These are phyloP conservation scores for Drusus annulatus DNA, from an alignment of 1,140 invertebrate genomes.

Conservation along the genomic window DNA sequence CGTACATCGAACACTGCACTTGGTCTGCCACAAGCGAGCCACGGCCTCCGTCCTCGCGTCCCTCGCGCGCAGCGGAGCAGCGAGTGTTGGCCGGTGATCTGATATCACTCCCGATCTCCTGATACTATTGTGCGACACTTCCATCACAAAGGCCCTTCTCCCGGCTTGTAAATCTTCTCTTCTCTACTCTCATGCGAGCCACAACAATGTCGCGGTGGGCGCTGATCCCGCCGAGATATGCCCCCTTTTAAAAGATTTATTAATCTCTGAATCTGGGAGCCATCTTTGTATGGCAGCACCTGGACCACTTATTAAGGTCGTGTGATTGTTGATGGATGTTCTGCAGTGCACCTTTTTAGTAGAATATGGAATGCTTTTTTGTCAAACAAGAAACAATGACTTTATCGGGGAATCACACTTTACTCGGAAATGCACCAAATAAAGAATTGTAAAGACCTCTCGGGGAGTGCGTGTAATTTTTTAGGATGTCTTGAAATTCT, in stretches of 20 bases:
- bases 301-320: conserved; percentile 33
- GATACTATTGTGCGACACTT: conserved; percentile 58
- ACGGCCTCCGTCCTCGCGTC: background rate
- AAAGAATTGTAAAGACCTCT: background rate
- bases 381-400: conserved; percentile 38
- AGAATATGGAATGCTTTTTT: conserved; percentile 44
- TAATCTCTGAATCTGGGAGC: conserved; percentile 53
- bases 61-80: no score
- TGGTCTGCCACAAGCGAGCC: background rate
- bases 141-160: conserved; percentile 46
- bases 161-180: conserved; percentile 25
- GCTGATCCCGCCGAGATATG: conserved; percentile 43
- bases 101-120: conserved; percentile 47
- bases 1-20: background rate
- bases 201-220: conserved; percentile 55
- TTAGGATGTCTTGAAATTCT: background rate
- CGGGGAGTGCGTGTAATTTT: background rate
- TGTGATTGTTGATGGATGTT: conserved; percentile 33
- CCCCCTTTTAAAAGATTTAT: conserved; percentile 54
- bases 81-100: conserved; percentile 36
- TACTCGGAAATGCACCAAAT: background rate
- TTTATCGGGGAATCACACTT: conserved; percentile 37
- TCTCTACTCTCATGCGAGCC: conserved; percentile 33
- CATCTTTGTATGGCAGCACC: conserved; percentile 39
- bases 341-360: conserved; percentile 39